Evolutionary conservation across 2,797 vertebrate species (phyloP), one percentile per base, ranked within the genome.

Genomic region (Muscicapa comitata): DNA sequence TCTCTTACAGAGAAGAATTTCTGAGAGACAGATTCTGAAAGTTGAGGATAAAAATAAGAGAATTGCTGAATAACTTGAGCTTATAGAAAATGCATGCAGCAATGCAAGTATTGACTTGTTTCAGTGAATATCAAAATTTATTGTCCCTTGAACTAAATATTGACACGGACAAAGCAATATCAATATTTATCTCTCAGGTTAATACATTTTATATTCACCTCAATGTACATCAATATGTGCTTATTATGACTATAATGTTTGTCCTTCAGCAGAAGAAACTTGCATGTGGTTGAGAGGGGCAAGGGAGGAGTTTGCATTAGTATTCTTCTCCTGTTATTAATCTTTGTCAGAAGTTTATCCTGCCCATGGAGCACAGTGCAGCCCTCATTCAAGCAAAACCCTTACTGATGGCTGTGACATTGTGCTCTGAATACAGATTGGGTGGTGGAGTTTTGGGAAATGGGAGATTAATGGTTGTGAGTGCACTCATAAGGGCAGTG

Each of bases 181-280:
- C 95, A 95, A 94, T 96, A 93, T 92, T 96, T 96, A 95, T 96
- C 79, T 92, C 86, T 85, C 62, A 78, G 91, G 93, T 96, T 97
- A 97, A 96, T 95, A 90, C 48, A 61, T 95, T 84, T 93, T 94
- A 93, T 87, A 93, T 85, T 90, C 5, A 18, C 82, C 87, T 95
- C 94, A 84, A 62, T 74, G 54, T 73, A 59, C 77, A 96, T 96
- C 94, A 96, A 93, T 97, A 95, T 93, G 79, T 88, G 80, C 65
- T 93, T 90, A 83, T 94, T 94, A 88, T 92, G 91, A 92, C 90
- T 88, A 20, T 62, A 70, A 88, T 88, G 57, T 84, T 96, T 95
- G 88, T 91, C 92, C 96, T 95, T 95, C 93, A 95, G 88, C 86
- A 89, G 80, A 83, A 73, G 86, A 63, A 93, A 40, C 66, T 81